Evolutionary conservation across 2,113 vertebrate species (phyloP).

Genomic region (Calyptomena viridis): DNA sequence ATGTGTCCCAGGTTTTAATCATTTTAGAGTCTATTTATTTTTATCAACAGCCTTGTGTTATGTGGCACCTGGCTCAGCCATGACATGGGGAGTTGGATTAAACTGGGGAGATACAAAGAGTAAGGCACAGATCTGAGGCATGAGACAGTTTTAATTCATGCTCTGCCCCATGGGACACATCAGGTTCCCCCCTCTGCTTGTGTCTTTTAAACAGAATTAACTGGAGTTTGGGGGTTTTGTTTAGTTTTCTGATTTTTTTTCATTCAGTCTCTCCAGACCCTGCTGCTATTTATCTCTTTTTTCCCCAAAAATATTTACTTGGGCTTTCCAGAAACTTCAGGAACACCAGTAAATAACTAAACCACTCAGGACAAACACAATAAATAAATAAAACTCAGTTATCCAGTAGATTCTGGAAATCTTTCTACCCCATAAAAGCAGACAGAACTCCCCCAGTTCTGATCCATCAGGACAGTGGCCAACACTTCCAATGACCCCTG

Average conservation of each 20-base stretch:
- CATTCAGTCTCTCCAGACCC: background rate
- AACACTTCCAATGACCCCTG: accelerated
- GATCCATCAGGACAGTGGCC: background rate
- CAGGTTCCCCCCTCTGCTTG: background rate
- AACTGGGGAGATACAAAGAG: background rate
- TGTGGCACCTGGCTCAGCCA: background rate
- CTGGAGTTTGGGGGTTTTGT: accelerated
- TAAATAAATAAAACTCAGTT: background rate
- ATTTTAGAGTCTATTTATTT: background rate
- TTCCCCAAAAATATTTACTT: background rate
- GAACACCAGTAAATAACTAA: background rate
- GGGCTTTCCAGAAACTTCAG: background rate
- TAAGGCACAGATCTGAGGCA: accelerated
- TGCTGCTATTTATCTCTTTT: background rate
- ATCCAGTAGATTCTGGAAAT: background rate
- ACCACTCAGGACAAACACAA: background rate
- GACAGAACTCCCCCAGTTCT: background rate
- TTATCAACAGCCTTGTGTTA: background rate
- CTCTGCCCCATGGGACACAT: accelerated
- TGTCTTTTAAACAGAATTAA: accelerated
- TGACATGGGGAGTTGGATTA: background rate
- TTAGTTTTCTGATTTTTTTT: background rate
- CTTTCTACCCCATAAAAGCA: background rate
- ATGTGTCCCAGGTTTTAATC: background rate
- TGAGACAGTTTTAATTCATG: accelerated